Evolutionary conservation across 2,797 vertebrate genomes (phyloP), one percentile per base, ranked within the genome.

Genomic region (Brachyalestes nurse): DNA sequence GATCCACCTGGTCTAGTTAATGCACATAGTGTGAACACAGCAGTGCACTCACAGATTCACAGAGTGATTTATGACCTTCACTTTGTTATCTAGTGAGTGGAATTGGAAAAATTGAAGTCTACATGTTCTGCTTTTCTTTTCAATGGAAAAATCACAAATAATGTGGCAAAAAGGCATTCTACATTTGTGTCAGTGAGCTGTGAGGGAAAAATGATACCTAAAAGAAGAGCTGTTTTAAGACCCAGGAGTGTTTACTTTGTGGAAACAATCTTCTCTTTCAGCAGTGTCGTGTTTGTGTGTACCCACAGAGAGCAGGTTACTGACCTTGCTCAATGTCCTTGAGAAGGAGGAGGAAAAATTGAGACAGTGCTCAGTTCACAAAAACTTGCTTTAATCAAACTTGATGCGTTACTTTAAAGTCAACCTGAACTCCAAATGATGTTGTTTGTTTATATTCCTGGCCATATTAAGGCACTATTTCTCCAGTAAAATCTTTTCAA

Each of bases 31-130:
- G 62, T 49, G 1, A 49, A 55, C 60, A 16, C n/a, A 51, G 49
- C 72, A 53, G 49, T 53, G 8, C 16, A 75, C 53, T 69, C 72
- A 81, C 8, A 60, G 8, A 60, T 25, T 13, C 67, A 23, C 53
- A 47, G 12, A 58, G 69, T 78, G 81, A 82, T 78, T 82, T 82
- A 82, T 73, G 75, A 73, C 75, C 75, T 78, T 28, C 45, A 49
- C 55, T 10, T 47, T 66, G 38, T 82, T 77, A 61, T 58, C 80
- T 28, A 28, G 28, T 28, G 28, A 3, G 28, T 28, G 3, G 28
- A 28, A 28, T 28, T 28, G 28, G 28, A 28, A 3, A 28, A 28
- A 3, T 28, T 28, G 1, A 28, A 28, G 28, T 28, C 28, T 28
- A 28, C 28, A 28, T 3, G 28, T 28, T 28, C 3, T 28, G 3